These are phyloP conservation scores for Scolopax mira DNA, from an alignment of 2,113 vertebrate species.

Conservation along the genomic window DNA sequence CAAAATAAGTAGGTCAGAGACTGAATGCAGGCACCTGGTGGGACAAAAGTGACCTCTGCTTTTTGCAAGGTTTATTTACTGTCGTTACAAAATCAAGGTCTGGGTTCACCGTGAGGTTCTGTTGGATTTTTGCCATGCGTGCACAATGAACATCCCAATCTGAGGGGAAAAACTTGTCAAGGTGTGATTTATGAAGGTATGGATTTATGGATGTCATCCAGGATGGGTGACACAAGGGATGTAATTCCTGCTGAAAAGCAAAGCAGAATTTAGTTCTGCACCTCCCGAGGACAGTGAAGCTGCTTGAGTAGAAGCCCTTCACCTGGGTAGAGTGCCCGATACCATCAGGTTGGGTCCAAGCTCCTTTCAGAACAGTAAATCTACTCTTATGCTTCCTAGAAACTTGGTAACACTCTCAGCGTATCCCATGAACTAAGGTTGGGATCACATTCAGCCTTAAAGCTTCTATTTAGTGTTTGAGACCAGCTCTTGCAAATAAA, in stretches of 20 bases:
- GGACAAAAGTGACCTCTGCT: background rate
- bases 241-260: background rate
- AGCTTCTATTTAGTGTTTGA: background rate
- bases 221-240: background rate
- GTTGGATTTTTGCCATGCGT: background rate
- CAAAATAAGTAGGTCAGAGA: background rate
- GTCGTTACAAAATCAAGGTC: rapidly evolving
- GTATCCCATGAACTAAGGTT: rapidly evolving
- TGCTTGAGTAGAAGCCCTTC: background rate
- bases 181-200: background rate
- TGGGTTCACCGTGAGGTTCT: background rate
- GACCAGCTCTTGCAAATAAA: background rate
- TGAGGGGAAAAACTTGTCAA: background rate
- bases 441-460: background rate
- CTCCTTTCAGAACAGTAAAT: background rate
- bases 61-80: background rate
- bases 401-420: background rate
- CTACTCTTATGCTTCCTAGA: background rate
- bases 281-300: background rate
- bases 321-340: rapidly evolving
- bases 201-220: background rate
- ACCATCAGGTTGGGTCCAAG: background rate
- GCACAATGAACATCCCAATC: rapidly evolving
- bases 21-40: background rate
- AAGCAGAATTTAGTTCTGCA: background rate